phyloP scores from a whole-genome alignment of 2,113 vertebrate genomes.

The Dolichallabes microphthalmus region DNA sequence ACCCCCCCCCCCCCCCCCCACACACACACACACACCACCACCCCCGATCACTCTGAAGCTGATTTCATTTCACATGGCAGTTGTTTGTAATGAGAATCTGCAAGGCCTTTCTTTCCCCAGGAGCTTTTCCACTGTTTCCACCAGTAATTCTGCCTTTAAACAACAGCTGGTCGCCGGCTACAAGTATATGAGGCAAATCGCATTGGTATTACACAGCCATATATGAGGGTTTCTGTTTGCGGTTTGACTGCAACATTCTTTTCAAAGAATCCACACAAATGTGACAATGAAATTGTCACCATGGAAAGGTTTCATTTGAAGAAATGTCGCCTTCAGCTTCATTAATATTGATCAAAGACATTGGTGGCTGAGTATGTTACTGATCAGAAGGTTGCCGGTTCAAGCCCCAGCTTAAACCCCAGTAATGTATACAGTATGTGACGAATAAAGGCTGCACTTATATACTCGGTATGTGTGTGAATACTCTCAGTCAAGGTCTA shows the following conservation, averaged over 20 bases:
- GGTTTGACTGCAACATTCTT: slow-evolving; percentile 47
- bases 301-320: background rate
- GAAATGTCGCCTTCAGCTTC: background rate
- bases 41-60: background rate
- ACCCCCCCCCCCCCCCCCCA: too few species aligned
- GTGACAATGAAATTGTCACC: slow-evolving; percentile 37
- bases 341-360: background rate
- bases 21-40: too few species aligned
- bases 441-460: too few species aligned
- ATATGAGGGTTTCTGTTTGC: slow-evolving; percentile 40
- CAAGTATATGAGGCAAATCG: slow-evolving; percentile 49
- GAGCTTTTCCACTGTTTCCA: slow-evolving; percentile 32
- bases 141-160: slow-evolving; percentile 38
- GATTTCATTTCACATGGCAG: slow-evolving; percentile 23
- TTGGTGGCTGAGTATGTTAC: too few species aligned
- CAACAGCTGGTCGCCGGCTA: slow-evolving; percentile 52
- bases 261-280: slow-evolving; percentile 38
- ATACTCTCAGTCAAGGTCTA: too few species aligned
- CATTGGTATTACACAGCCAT: slow-evolving; percentile 42
- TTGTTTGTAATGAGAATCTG: slow-evolving; percentile 34
- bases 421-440: too few species aligned
- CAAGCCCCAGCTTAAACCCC: too few species aligned
- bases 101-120: slow-evolving; percentile 17
- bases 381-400: too few species aligned
- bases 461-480: too few species aligned